Conservation (phyloP, 2,888 invertebrate genomes). For the Hermodice carunculata region DNA sequence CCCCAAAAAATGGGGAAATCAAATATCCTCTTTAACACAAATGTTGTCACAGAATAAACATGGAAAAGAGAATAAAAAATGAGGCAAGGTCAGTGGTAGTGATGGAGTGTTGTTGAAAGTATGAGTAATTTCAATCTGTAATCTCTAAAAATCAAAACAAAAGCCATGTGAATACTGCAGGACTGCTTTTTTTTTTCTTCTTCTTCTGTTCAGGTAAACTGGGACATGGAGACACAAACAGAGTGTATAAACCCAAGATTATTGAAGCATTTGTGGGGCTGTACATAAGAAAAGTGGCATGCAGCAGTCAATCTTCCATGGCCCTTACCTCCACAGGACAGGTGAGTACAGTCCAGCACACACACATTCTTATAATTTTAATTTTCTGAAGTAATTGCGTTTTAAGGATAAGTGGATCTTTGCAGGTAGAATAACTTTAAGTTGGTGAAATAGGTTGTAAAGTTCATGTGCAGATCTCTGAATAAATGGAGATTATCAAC, state of each 20-base stretch:
- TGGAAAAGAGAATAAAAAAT: too few relatives aligned
- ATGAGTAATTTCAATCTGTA: too few relatives aligned
- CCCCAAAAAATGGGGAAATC: too few relatives aligned
- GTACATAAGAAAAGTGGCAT: slow-evolving; percentile 75
- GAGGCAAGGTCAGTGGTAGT: too few relatives aligned
- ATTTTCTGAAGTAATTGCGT: not conserved
- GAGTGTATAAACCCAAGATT: slow-evolving; percentile 74
- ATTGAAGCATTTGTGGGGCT: slow-evolving; percentile 75
- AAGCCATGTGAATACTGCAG: not conserved
- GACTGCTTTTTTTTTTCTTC: not conserved
- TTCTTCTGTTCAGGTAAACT: slow-evolving; percentile 60
- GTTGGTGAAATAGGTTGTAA: too few relatives aligned
- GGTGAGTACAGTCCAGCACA: slow-evolving; percentile 62
- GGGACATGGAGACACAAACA: slow-evolving; percentile 70
- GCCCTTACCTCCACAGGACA: slow-evolving; percentile 75
- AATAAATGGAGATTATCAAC: too few relatives aligned
- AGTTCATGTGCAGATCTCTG: too few relatives aligned
- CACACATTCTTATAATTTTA: not conserved
- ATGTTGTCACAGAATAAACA: too few relatives aligned
- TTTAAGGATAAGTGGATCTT: too few relatives aligned
- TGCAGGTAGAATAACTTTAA: too few relatives aligned
- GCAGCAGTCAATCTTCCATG: slow-evolving; percentile 77
- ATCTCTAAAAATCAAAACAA: not conserved
- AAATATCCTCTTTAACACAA: too few relatives aligned
- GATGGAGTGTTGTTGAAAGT: too few relatives aligned